A percentile compares a stretch with the other conserved stretches of the same genome.
phyloP scores from a whole-genome alignment of 2,113 vertebrate genomes.

The Salvelinus fontinalis region DNA sequence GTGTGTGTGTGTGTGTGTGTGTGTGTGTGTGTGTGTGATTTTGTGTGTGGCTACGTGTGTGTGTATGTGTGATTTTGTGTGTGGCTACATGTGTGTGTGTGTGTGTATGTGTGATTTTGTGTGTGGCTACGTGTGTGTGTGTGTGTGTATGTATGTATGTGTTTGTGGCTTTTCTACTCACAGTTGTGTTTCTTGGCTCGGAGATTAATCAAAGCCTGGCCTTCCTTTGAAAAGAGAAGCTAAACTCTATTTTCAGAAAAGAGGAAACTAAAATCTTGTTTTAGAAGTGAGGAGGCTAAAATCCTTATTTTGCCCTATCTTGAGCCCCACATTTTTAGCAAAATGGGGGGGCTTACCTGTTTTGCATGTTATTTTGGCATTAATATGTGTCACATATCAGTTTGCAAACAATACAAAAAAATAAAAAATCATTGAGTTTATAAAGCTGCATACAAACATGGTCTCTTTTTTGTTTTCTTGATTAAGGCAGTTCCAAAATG shows the following conservation, averaged over 20 bases:
- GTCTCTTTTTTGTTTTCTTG: too few species aligned
- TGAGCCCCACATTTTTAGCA: background rate
- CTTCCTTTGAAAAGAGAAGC: slow-evolving; percentile 52
- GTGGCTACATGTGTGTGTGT: background rate
- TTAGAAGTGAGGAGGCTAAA: background rate
- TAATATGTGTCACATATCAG: too few species aligned
- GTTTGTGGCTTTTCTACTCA: slow-evolving; percentile 28
- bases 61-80: too few species aligned
- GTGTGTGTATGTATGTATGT: slow-evolving; percentile 13
- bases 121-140: slow-evolving; percentile 26
- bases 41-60: too few species aligned
- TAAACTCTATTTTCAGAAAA: slow-evolving; percentile 29
- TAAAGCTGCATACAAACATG: too few species aligned
- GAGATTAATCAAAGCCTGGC: slow-evolving; percentile 48
- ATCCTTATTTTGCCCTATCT: too few species aligned
- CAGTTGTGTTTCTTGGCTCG: slow-evolving; percentile 45
- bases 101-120: background rate
- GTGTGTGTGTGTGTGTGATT: background rate
- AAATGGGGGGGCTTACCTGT: too few species aligned
- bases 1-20: slow-evolving; percentile 26
- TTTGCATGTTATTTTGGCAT: too few species aligned
- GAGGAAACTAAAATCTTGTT: slow-evolving; percentile 36
- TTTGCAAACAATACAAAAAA: too few species aligned
- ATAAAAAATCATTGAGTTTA: too few species aligned
- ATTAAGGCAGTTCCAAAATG: too few species aligned